phyloP scores from a whole-genome alignment of 2,113 vertebrate species.

The Asarcornis scutulata region DNA sequence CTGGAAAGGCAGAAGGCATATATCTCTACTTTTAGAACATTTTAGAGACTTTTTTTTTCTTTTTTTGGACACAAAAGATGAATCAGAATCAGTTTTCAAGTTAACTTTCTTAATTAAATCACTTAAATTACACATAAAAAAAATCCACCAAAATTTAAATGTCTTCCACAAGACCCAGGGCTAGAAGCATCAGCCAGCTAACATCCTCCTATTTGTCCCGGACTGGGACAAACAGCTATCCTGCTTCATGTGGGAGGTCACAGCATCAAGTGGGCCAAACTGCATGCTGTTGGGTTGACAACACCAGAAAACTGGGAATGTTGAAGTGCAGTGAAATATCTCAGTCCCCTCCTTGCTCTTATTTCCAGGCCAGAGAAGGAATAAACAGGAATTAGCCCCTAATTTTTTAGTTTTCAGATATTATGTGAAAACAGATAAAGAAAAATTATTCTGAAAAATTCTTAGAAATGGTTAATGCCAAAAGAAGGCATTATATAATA shows the following conservation, averaged over 20 bases:
- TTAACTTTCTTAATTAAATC: not conserved
- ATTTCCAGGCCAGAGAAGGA: not conserved
- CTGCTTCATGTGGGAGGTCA: not conserved
- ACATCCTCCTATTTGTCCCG: not conserved
- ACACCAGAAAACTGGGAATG: not conserved
- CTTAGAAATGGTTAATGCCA: not conserved
- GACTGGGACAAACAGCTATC: not conserved
- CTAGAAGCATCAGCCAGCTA: not conserved
- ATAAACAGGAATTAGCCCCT: not conserved
- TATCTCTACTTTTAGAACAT: constrained; percentile 22
- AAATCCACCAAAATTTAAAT: not conserved
- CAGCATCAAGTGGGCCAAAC: not conserved
- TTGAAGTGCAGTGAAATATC: not conserved
- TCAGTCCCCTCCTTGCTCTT: not conserved
- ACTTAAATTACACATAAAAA: not conserved
- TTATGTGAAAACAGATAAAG: not conserved
- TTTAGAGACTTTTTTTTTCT: not conserved
- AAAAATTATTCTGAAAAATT: not conserved
- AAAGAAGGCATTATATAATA: not conserved
- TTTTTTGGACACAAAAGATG: not conserved
- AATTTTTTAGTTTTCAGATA: not conserved
- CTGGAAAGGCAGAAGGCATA: constrained; percentile 16
- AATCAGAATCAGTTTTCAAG: not conserved
- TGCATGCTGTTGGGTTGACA: not conserved
- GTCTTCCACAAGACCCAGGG: accelerated